phyloP scores from a whole-genome alignment of 2,797 vertebrate genomes.

The Halcyon badia region DNA sequence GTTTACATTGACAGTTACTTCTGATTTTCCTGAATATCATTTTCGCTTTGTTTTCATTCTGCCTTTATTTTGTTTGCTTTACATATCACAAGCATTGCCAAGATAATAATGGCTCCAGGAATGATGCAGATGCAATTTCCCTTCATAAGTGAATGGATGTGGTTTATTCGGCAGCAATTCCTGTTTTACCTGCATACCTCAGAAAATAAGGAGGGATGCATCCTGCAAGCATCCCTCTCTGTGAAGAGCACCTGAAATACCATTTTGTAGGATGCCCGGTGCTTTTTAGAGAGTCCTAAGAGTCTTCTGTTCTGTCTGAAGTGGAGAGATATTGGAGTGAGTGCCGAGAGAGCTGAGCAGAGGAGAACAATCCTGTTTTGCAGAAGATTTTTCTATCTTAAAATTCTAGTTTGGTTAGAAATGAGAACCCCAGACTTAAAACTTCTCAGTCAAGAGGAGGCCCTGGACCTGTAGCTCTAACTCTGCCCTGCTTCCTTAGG shows the following conservation, averaged over 20 bases:
- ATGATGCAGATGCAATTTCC: background rate
- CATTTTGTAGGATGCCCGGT: background rate
- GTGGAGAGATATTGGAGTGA: background rate
- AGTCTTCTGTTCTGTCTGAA: background rate
- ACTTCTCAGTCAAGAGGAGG: background rate
- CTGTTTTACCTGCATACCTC: background rate
- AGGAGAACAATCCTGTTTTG: background rate
- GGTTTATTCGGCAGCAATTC: background rate
- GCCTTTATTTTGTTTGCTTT: background rate
- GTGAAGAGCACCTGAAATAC: background rate
- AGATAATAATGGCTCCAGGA: background rate
- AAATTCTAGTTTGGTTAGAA: background rate
- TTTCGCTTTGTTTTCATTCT: background rate
- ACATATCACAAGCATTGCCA: background rate
- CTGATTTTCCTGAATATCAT: accelerated
- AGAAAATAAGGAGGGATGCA: background rate
- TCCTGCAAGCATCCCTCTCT: background rate
- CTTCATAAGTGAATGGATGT: background rate
- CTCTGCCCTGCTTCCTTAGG: background rate
- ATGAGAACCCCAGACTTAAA: background rate
- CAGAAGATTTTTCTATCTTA: background rate
- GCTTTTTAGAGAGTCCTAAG: background rate
- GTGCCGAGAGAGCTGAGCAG: background rate
- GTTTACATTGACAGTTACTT: background rate
- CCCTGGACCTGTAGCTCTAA: background rate